Base-by-base conservation (phyloP, 2,888 invertebrate species). In the Chrysolina haemoptera region DNA sequence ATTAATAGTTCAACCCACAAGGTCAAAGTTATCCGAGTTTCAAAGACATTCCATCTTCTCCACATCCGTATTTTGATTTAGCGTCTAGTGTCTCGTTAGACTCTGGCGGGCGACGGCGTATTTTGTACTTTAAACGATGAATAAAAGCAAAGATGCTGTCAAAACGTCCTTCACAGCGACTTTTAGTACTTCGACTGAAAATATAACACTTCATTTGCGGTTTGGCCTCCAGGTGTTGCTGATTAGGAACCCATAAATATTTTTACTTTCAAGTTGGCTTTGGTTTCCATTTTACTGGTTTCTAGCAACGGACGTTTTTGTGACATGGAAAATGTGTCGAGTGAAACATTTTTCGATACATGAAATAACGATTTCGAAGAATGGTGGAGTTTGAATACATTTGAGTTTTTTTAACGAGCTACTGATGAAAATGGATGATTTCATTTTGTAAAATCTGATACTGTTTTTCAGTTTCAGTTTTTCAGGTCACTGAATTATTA, bases 161-260 rank as follows among this genome's bases (percentile, higher is more conserved):
- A 80, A 80, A 76, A 76, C 74, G 79, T 80, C 79, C 71, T 70
- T 68, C 62, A 64, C 53, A 59, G 74, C 66, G 73, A 73, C 73
- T 76, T 76, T 76, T 77, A 73, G 77, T 76, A 70, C 74, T 50
- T 69, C 64, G 65, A 62, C 71, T 73, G 70, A 74, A 76, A 77
- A 77, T 76, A 77, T 64, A 76, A 72, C 74, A 72, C 70, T 66
- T 62, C 59, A 53, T 50, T 46, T 62, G 68, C 43, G 66, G 59
- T n/a, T 27, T 27, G 35, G 35, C 59, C 14, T 73, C 80, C 80
- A 80, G 80, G 80, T 80, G 80, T 78, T 79, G 71, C 76, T 80
- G 80, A 80, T 80, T 80, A 79, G 77, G 75, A 79, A 79, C 76
- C 75, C 67, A 55, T 67, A 50, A 40, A 67, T 53, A 20, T 67